Evolutionary conservation across 2,797 vertebrate species (phyloP).

Genomic region (Alfaro cultratus): DNA sequence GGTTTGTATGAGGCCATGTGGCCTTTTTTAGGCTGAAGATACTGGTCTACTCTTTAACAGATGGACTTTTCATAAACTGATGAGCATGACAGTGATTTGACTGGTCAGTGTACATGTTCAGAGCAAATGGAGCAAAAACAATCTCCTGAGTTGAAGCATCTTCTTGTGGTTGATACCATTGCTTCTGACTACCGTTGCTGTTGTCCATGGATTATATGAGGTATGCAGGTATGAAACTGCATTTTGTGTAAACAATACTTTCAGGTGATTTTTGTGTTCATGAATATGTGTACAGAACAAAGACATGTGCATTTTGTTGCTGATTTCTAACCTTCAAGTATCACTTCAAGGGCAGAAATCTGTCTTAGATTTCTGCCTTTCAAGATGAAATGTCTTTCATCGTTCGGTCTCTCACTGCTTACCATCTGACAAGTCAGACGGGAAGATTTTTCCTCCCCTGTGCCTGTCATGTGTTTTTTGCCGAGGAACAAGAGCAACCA

Average conservation of each 20-base stretch:
- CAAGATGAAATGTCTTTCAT: constrained; percentile 16
- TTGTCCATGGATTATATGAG: constrained; percentile 29
- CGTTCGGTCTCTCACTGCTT: constrained; percentile 2
- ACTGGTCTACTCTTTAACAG: constrained; percentile 27
- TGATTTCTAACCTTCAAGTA: constrained; percentile 9
- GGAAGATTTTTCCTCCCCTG: constrained; percentile 39
- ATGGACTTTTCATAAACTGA: constrained; percentile 40
- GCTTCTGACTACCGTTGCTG: constrained; percentile 16
- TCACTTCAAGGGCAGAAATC: constrained; percentile 3
- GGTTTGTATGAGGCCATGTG: constrained; percentile 9
- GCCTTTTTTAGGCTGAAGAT: constrained; percentile 35
- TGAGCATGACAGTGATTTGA: constrained; percentile 20
- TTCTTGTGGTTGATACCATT: constrained; percentile 4
- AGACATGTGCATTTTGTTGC: constrained; percentile 15
- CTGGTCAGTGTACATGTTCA: constrained; percentile 41
- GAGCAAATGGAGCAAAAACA: constrained; percentile 51
- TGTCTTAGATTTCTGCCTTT: neutral
- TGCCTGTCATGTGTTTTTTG: constrained; percentile 28
- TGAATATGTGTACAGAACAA: constrained; percentile 5
- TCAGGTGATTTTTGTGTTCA: constrained; percentile 2
- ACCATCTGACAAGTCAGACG: constrained; percentile 53
- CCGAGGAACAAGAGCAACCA: constrained; percentile 26
- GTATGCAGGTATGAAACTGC: neutral
- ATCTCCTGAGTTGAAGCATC: constrained; percentile 33
- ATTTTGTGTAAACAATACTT: constrained; percentile 28